Evolutionary conservation across 2,113 vertebrate genomes (phyloP), one percentile per base, ranked within the genome.

Genomic region (Maccullochella peelii): DNA sequence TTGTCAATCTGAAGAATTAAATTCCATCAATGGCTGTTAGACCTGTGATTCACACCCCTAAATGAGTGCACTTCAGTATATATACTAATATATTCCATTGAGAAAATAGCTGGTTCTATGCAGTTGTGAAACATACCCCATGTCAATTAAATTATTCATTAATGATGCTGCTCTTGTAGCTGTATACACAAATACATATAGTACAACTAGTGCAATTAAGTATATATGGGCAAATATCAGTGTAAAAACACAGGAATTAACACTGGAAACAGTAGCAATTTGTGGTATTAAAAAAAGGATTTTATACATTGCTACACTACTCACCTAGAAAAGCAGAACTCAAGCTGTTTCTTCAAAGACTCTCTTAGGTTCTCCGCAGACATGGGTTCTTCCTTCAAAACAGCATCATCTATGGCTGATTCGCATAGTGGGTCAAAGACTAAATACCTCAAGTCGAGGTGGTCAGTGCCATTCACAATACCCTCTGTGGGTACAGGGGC

Each of bases 241-340:
- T 49, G 8, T 16, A 67, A 47, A 30, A 30, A 44, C n/a, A 23
- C 36, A 42, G 11, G 21, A 42, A 66, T n/a, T 15, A 57, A 69
- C n/a, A 67, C 8, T 44, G 14, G 4, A 44, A 40, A 30, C 18
- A 38, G 23, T 58, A 58, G 52, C 3, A 52, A 63, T 67, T 16
- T 62, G 12, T 62, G 8, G 9, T 5, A 16, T 27, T 3, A 68
- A 69, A 62, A n/a, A 61, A 57, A 36, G 6, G 0, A 42, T 0
- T 20, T 49, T 27, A 10, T 7, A 36, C 4, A n/a, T 33, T 36
- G 1, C 16, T 63, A 21, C 12, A 27, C 7, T 25, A 57, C 57
- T 75, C 93, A 99, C 98, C 98, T 95, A 61, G 97, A 99, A 83
- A 99, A 99, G 95, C 97, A 99, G 89, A 98, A 99, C 82, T 99